Conservation (phyloP, 2,888 invertebrate species). For the Acrobasis consociella region DNA sequence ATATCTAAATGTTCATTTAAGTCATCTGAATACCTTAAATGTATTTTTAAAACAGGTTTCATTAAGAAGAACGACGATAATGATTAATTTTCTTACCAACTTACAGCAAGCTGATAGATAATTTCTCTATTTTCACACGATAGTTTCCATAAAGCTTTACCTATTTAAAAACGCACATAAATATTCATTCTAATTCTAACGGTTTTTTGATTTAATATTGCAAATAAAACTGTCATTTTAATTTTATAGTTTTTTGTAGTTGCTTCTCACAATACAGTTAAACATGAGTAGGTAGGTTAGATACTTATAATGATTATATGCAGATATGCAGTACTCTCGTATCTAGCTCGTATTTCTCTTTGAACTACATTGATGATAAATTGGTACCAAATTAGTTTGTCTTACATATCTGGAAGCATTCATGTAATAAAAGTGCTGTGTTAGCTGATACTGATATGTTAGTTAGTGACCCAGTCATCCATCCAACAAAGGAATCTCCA, state of each 20-base stretch:
- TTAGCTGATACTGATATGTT: neutral
- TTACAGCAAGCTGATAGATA: constrained; percentile 25
- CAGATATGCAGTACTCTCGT: too few species aligned
- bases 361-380: too few species aligned
- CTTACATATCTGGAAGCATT: neutral
- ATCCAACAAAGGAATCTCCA: constrained; percentile 47
- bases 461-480: constrained; percentile 27
- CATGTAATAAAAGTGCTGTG: neutral
- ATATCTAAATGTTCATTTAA: constrained; percentile 19
- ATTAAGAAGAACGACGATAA: constrained; percentile 31
- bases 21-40: constrained; percentile 2
- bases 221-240: constrained; percentile 3
- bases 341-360: too few species aligned
- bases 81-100: constrained; percentile 34
- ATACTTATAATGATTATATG: too few species aligned
- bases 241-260: neutral
- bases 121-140: constrained; percentile 34
- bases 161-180: constrained; percentile 37
- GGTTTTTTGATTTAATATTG: constrained; percentile 27
- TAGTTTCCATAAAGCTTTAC: constrained; percentile 36
- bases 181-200: constrained; percentile 28
- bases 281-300: too few species aligned
- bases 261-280: neutral
- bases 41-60: constrained; percentile 30
- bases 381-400: too few species aligned